phyloP scores from a whole-genome alignment of 2,888 invertebrate species.

The Campopleginae sp. region DNA sequence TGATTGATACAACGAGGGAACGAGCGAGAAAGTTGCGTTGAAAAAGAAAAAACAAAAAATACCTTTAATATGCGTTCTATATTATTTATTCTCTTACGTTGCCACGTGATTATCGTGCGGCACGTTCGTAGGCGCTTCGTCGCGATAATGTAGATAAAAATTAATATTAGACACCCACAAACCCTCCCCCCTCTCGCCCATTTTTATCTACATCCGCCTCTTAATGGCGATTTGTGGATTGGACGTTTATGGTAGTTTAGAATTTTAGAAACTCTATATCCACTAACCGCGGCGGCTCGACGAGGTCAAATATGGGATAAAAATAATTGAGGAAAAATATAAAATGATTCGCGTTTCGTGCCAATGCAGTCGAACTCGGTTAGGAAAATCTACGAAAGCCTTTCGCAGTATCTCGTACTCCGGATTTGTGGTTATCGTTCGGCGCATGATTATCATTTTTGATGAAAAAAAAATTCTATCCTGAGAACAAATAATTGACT shows the following conservation, averaged over 20 bases:
- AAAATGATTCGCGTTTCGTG: conserved; percentile 67
- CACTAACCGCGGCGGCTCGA: conserved; percentile 80
- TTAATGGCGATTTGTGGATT: conserved; percentile 70
- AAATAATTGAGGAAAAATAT: conserved; percentile 7
- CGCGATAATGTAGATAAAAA: conserved; percentile 77
- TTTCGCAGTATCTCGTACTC: conserved; percentile 40
- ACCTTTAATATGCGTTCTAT: conserved; percentile 76
- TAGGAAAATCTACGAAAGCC: conserved; percentile 38
- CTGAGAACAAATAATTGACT: too few species aligned
- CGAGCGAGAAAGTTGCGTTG: conserved; percentile 62
- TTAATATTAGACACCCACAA: conserved; percentile 35
- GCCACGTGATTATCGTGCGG: conserved; percentile 76
- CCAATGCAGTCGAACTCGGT: conserved; percentile 65
- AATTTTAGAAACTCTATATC: conserved; percentile 81
- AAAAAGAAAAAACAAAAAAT: conserved; percentile 62
- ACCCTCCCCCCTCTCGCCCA: conserved; percentile 28
- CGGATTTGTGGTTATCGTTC: background rate
- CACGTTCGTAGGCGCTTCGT: conserved; percentile 74
- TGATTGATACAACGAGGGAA: conserved; percentile 61
- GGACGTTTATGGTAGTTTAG: conserved; percentile 80
- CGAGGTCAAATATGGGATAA: conserved; percentile 68
- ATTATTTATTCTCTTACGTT: conserved; percentile 84
- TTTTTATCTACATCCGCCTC: background rate
- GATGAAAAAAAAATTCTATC: background rate
- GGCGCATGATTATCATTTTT: background rate